Evolutionary conservation across 2,113 vertebrate genomes (phyloP).

Genomic region (Anser brachyrhynchus): DNA sequence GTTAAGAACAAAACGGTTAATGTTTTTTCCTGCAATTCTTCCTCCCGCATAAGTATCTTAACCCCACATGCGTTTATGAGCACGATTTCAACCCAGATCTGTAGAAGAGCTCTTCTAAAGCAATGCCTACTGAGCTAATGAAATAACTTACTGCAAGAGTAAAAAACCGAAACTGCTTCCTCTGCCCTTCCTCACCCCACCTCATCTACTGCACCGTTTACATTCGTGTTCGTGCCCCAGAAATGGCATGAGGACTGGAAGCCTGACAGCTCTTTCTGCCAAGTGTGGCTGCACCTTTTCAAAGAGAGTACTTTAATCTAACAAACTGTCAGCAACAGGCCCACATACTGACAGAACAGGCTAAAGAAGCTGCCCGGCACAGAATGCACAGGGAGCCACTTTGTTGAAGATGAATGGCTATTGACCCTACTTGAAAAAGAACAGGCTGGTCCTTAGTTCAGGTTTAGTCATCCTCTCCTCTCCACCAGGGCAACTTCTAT

Average conservation of each 20-base stretch:
- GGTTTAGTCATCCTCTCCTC: neutral
- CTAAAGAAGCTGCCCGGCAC: slow-evolving; percentile 14
- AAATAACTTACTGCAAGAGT: neutral
- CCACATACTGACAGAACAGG: neutral
- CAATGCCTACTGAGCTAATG: neutral
- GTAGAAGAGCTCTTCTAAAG: neutral
- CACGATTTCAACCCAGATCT: neutral
- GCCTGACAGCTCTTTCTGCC: slow-evolving; percentile 32
- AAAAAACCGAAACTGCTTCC: neutral
- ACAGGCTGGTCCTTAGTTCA: neutral
- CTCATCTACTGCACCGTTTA: neutral
- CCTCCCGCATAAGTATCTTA: neutral
- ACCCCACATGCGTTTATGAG: neutral
- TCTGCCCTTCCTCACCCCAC: neutral
- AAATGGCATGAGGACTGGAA: slow-evolving; percentile 20
- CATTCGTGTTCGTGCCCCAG: neutral
- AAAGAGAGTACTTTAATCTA: neutral
- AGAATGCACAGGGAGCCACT: slow-evolving; percentile 8
- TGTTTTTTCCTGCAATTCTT: neutral
- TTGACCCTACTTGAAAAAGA: neutral
- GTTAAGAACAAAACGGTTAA: neutral
- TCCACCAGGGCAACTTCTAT: neutral
- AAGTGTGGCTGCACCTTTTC: slow-evolving; percentile 35
- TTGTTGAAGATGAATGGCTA: slow-evolving; percentile 12
- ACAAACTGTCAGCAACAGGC: neutral